A percentile compares a stretch with the other conserved stretches of the same genome.
phyloP scores from a whole-genome alignment of 1,140 invertebrate species.

The Gerris buenoi region DNA sequence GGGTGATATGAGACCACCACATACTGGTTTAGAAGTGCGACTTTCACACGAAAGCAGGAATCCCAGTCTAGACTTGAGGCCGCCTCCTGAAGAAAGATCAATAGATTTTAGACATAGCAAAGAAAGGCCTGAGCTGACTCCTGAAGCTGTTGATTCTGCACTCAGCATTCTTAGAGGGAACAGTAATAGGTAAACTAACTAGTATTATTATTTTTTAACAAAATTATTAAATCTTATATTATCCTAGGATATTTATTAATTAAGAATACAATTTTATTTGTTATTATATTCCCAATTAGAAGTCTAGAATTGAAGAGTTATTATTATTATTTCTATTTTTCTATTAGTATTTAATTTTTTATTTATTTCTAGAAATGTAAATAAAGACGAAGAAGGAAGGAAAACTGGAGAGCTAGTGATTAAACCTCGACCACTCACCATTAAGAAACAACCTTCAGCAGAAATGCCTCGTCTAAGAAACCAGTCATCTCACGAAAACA shows the following conservation, averaged over 20 bases:
- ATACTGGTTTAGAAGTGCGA: background rate
- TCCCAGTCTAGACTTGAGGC: background rate
- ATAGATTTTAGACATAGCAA: background rate
- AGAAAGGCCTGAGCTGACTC: slow-evolving; percentile 7
- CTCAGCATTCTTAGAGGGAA: slow-evolving; percentile 15
- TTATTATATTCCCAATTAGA: too few relatives aligned
- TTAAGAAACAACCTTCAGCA: slow-evolving; percentile 56
- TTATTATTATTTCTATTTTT: background rate
- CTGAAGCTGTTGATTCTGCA: slow-evolving; percentile 16
- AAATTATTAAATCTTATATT: too few relatives aligned
- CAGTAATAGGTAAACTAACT: slow-evolving; percentile 2
- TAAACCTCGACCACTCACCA: slow-evolving; percentile 58
- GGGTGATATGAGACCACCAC: background rate
- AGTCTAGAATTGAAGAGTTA: background rate
- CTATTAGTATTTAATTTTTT: background rate
- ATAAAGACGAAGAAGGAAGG: slow-evolving; percentile 7
- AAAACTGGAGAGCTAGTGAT: slow-evolving; percentile 37
- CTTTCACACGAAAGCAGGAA: background rate
- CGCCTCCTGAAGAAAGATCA: background rate
- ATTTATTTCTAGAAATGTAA: background rate
- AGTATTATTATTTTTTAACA: too few relatives aligned
- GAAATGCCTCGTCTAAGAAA: slow-evolving; percentile 59
- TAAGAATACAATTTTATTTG: too few relatives aligned
- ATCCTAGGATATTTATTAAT: too few relatives aligned
- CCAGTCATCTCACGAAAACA: slow-evolving; percentile 26